Evolutionary conservation across 2,113 vertebrate genomes (phyloP), one percentile per base, ranked within the genome.

Genomic region (Cairina moschata): DNA sequence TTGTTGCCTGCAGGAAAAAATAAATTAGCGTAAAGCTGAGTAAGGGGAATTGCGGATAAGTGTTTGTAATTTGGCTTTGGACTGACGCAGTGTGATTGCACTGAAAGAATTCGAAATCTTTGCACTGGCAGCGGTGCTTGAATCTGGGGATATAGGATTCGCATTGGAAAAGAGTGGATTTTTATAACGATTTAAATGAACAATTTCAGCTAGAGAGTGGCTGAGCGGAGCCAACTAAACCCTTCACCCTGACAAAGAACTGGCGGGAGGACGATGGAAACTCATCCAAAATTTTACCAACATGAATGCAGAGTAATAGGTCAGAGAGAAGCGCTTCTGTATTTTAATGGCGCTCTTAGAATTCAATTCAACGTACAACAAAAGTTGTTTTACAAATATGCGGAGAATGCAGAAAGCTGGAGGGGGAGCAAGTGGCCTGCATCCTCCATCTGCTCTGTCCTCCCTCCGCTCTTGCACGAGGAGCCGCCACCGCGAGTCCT

Each of bases 241-340:
- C 92, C 95, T 96, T 97, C 96, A 96, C 96, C 96, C 96, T 96
- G 96, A 97, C 96, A 97, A 93, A 96, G 96, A 96, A 97, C 93
- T 97, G 96, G 95, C 94, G 92, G 92, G 83, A 95, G 91, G 75
- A 97, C 91, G 94, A 85, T 65, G 92, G 96, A 96, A 96, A 92
- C 93, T 87, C 92, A 92, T 96, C 96, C 96, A 97, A 93, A 95
- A 96, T 96, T 96, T 95, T 96, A 96, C 86, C 74, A 93, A 82
- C 86, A 87, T 96, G 96, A 97, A 96, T 97, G 91, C 95, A 92
- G 93, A 97, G 96, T 94, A 95, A 94, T 96, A 96, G 96, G 96
- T 96, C 96, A 97, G 96, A 26, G 92, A 95, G 95, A 94, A 96
- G 95, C 92, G 89, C 92, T 95, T 93, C 91, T 94, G 95, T 94